Percentiles rank a stretch among this genome's conserved stretches.
Conservation (phyloP, 1,140 invertebrate genomes). For the Saccostrea echinata region DNA sequence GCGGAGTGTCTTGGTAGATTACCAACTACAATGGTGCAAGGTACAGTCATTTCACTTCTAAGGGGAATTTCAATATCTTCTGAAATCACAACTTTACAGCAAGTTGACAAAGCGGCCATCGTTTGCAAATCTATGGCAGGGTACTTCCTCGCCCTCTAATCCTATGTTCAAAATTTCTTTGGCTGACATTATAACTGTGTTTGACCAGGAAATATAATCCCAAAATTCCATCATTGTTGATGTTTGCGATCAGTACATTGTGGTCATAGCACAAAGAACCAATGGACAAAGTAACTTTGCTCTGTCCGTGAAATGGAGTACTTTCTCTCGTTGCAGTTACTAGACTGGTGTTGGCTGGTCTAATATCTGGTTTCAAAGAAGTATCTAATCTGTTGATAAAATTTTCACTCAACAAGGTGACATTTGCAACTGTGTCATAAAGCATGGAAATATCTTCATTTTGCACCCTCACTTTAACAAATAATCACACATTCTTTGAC, state of each 20-base stretch:
- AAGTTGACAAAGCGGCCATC: slow-evolving; percentile 23
- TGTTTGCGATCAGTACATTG: slow-evolving; percentile 33
- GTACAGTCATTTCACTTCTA: slow-evolving; percentile 29
- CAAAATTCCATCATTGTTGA: slow-evolving; percentile 42
- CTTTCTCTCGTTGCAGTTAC: slow-evolving; percentile 57
- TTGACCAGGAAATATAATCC: slow-evolving; percentile 34
- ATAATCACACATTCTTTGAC: no score
- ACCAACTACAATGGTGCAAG: not conserved
- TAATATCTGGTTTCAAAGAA: not conserved
- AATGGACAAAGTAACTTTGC: not conserved
- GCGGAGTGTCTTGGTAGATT: not conserved
- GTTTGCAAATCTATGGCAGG: slow-evolving; percentile 30
- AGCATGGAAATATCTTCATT: no score
- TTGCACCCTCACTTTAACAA: no score
- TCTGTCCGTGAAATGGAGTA: slow-evolving; percentile 48
- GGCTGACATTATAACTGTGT: not conserved
- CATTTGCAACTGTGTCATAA: no score
- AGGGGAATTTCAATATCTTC: slow-evolving; percentile 36
- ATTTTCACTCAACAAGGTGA: slow-evolving; percentile 15
- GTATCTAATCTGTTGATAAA: not conserved
- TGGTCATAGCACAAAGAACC: not conserved
- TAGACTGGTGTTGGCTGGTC: slow-evolving; percentile 43
- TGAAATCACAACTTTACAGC: slow-evolving; percentile 39
- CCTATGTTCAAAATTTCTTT: slow-evolving; percentile 12
- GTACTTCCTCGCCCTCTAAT: not conserved